Percentiles rank a stretch among this genome's conserved stretches.
phyloP scores from a whole-genome alignment of 2,888 invertebrate species.

The Erannis defoliaria region DNA sequence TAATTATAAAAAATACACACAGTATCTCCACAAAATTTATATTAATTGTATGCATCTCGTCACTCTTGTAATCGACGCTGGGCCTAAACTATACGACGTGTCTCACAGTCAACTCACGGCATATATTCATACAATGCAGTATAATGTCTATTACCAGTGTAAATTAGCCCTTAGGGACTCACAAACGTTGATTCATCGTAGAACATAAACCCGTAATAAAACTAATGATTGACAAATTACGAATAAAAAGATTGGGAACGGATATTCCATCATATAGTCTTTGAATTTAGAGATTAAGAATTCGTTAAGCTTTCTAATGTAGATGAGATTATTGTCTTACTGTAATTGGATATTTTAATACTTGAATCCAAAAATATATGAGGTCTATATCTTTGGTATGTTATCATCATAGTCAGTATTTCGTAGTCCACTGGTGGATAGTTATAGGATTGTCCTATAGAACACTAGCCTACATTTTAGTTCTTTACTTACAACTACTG shows the following conservation, averaged over 20 bases:
- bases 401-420: too few relatives aligned
- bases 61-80: too few relatives aligned
- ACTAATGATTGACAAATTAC: constrained; percentile 38
- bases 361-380: neutral
- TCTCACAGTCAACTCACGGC: too few relatives aligned
- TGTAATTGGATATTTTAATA: constrained; percentile 20
- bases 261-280: constrained; percentile 17
- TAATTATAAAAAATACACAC: too few relatives aligned
- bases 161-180: constrained; percentile 12
- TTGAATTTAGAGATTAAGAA: constrained; percentile 26
- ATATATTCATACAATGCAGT: neutral
- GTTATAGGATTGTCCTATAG: too few relatives aligned
- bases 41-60: too few relatives aligned
- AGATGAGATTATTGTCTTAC: constrained; percentile 15
- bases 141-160: neutral
- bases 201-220: constrained; percentile 32
- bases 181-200: constrained; percentile 29
- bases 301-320: constrained; percentile 30
- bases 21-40: too few relatives aligned
- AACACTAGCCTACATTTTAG: too few relatives aligned
- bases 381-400: neutral
- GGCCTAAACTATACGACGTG: too few relatives aligned
- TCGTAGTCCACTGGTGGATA: too few relatives aligned
- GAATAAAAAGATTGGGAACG: constrained; percentile 31
- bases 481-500: too few relatives aligned